Conservation (phyloP, 2,113 vertebrate species). For the Ptychochromis oligacanthus region DNA sequence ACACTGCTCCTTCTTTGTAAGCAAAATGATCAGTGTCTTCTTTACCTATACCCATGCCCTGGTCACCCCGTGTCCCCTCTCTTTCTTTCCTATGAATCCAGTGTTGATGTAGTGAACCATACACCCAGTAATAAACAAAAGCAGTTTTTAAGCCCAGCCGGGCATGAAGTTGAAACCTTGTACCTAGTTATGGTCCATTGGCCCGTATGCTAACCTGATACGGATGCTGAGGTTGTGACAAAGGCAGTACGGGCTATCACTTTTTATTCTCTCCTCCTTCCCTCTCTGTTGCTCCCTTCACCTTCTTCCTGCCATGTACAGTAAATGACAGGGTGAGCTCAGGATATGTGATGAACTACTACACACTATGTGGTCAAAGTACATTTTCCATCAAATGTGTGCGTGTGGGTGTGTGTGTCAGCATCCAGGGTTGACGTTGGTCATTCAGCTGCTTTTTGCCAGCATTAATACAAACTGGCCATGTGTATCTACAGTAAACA, state of each 20-base stretch:
- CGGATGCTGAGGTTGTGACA: slow-evolving; percentile 24
- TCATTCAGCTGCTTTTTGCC: slow-evolving; percentile 29
- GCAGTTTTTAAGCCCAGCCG: slow-evolving; percentile 15
- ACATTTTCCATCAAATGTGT: slow-evolving; percentile 34
- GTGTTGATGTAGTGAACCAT: slow-evolving; percentile 10
- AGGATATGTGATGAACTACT: slow-evolving; percentile 57
- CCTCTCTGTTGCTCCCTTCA: slow-evolving; percentile 10
- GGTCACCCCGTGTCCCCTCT: not conserved
- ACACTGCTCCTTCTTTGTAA: not conserved
- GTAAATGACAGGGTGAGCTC: slow-evolving; percentile 19
- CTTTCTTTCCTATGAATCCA: not conserved
- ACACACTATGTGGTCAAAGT: slow-evolving; percentile 3
- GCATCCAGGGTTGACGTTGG: slow-evolving; percentile 24
- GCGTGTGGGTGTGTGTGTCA: slow-evolving; percentile 20
- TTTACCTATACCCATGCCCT: not conserved
- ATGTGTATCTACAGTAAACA: slow-evolving; percentile 18
- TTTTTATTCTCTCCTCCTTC: not conserved
- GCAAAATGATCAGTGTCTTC: not conserved
- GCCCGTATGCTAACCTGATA: slow-evolving; percentile 33
- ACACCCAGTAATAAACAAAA: slow-evolving; percentile 2
- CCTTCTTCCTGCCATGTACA: not conserved
- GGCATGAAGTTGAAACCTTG: slow-evolving; percentile 48
- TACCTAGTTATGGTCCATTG: slow-evolving; percentile 25
- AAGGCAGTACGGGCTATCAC: slow-evolving; percentile 6
- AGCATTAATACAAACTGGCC: not conserved